Conservation (phyloP, 2,797 vertebrate genomes). For the Netta rufina region DNA sequence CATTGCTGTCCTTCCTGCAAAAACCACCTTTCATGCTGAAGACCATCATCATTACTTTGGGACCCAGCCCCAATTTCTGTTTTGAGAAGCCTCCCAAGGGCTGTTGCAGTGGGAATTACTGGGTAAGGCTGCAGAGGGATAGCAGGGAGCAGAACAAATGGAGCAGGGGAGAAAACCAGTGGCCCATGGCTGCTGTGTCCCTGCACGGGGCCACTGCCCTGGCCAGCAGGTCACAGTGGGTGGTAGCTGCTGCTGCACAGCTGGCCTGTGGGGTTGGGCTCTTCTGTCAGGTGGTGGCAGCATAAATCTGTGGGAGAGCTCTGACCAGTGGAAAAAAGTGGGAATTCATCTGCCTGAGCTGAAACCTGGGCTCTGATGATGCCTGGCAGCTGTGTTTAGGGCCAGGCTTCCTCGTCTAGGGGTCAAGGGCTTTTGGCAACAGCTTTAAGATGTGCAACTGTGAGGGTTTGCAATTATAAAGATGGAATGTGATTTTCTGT, state of each 20-base stretch:
- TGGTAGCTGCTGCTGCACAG: background rate
- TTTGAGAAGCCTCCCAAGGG: background rate
- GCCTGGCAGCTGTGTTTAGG: background rate
- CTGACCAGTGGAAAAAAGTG: background rate
- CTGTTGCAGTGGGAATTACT: background rate
- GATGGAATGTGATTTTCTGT: background rate
- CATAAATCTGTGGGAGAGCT: slow-evolving; percentile 26
- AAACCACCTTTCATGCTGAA: background rate
- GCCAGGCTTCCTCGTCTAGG: background rate
- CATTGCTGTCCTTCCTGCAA: background rate
- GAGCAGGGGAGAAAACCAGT: background rate
- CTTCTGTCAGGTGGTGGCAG: slow-evolving; percentile 57
- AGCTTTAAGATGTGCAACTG: background rate
- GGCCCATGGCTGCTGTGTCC: background rate
- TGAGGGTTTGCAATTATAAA: background rate
- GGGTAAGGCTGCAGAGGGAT: background rate
- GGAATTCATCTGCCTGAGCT: background rate
- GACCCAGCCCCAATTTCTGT: background rate
- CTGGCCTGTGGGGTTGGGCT: background rate
- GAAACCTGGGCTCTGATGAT: background rate
- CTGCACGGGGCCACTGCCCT: too few relatives aligned
- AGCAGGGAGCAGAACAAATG: background rate
- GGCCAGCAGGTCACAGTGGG: fast-evolving
- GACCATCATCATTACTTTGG: background rate
- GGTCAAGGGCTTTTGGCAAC: background rate